phyloP scores from a whole-genome alignment of 2,113 vertebrate species.

The Raja brachyura region DNA sequence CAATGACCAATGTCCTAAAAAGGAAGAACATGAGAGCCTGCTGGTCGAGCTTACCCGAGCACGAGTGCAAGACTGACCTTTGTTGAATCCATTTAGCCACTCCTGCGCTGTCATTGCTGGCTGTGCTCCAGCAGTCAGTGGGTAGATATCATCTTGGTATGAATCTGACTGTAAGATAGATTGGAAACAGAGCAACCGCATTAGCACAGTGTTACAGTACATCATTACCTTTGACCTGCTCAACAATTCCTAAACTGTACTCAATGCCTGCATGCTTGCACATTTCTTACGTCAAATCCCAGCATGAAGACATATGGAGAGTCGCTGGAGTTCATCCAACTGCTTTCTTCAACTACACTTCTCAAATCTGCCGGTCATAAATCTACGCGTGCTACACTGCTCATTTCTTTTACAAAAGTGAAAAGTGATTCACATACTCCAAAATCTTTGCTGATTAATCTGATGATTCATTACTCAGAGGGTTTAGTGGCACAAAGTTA shows the following conservation, averaged over 20 bases:
- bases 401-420: no score
- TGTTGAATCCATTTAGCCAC: slow-evolving; percentile 77
- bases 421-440: no score
- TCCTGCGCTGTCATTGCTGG: slow-evolving; percentile 75
- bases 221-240: not conserved
- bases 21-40: not conserved
- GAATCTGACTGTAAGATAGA: slow-evolving; percentile 74
- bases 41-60: not conserved
- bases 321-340: no score
- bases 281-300: no score
- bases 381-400: no score
- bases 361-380: no score
- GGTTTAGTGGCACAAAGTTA: no score
- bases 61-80: slow-evolving; percentile 66
- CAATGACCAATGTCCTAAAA: not conserved
- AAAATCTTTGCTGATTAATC: no score
- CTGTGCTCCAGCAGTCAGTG: slow-evolving; percentile 70
- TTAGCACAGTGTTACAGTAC: not conserved
- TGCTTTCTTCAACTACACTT: no score
- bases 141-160: slow-evolving; percentile 95
- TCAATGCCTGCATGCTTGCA: not conserved
- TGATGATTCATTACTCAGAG: no score
- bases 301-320: no score
- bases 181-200: not conserved
- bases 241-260: not conserved